A percentile compares a stretch with the other conserved stretches of the same genome.
Conservation (phyloP, 2,797 vertebrate species). For the Melanotaenia trifasciata region DNA sequence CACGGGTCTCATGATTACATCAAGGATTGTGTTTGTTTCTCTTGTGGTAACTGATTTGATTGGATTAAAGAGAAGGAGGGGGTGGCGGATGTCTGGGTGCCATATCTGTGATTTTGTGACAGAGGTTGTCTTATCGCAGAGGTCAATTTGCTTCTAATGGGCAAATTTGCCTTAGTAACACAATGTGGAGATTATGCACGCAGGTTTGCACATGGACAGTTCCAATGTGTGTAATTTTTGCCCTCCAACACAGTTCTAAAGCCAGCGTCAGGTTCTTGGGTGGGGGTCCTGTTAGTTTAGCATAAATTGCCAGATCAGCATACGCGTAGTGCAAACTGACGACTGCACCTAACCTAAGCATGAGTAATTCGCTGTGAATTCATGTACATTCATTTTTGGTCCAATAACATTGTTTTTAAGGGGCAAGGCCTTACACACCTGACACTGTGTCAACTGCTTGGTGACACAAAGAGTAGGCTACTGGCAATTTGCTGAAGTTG, state of each 20-base stretch:
- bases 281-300: too few species aligned
- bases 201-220: neutral
- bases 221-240: neutral
- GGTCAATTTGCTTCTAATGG: neutral
- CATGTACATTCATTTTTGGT: too few species aligned
- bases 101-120: constrained; percentile 19
- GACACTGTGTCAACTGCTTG: too few species aligned
- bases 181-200: neutral
- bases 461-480: too few species aligned
- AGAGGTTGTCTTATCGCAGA: neutral
- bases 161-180: neutral
- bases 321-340: too few species aligned
- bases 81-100: constrained; percentile 12
- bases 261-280: too few species aligned
- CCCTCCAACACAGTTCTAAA: neutral
- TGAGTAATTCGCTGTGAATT: too few species aligned
- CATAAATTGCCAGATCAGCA: too few species aligned
- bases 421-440: too few species aligned
- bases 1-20: constrained; percentile 63
- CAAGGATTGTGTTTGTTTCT: constrained; percentile 53
- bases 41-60: constrained; percentile 38
- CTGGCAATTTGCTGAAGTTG: too few species aligned
- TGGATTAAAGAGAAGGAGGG: constrained; percentile 53
- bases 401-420: too few species aligned
- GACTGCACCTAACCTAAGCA: too few species aligned